phyloP scores from a whole-genome alignment of 2,113 vertebrate species.

The Rhizomys pruinosus region DNA sequence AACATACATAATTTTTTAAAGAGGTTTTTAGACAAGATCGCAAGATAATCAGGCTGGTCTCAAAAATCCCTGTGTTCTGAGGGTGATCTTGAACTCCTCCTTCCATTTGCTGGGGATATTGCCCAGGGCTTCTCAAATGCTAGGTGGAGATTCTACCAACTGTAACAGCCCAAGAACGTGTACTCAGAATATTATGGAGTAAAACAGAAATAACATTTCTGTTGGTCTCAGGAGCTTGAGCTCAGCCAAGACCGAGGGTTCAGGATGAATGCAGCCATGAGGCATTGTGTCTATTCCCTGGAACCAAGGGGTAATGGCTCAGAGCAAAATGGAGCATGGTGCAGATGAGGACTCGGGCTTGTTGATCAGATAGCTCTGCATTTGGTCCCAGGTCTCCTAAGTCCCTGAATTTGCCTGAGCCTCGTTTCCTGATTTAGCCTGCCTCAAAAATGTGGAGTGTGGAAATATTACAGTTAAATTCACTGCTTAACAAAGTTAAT shows the following conservation, averaged over 20 bases:
- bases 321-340: not conserved
- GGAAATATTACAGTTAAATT: not conserved
- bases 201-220: not conserved
- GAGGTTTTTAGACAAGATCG: not conserved
- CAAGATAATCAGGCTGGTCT: not conserved
- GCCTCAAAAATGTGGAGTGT: not conserved
- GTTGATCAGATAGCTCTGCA: not conserved
- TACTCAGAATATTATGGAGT: not conserved
- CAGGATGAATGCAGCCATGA: rapidly evolving
- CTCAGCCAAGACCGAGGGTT: not conserved
- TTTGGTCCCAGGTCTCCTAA: not conserved
- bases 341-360: not conserved
- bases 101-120: not conserved
- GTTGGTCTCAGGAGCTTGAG: not conserved
- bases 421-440: not conserved
- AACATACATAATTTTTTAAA: too few species aligned
- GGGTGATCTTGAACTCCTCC: not conserved
- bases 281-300: not conserved
- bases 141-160: not conserved
- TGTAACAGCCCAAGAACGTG: not conserved
- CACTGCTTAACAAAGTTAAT: not conserved
- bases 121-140: not conserved
- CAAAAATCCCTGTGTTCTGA: too few species aligned
- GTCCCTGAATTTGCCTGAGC: not conserved
- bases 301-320: not conserved